Percentiles rank a stretch among this genome's conserved stretches.
phyloP scores from a whole-genome alignment of 2,888 invertebrate genomes.

The Eristalis pertinax region DNA sequence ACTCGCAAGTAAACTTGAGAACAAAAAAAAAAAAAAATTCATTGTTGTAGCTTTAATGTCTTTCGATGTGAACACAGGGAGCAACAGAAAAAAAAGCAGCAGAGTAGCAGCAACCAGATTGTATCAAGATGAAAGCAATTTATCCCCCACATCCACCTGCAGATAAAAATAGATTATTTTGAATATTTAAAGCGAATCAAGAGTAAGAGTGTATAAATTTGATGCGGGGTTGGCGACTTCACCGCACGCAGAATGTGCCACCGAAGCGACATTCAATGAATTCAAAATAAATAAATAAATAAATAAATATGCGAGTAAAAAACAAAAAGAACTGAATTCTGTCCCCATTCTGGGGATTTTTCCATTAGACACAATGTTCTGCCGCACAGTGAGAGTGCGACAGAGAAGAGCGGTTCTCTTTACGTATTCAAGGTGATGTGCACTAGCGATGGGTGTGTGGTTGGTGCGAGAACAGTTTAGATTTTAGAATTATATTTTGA shows the following conservation, averaged over 20 bases:
- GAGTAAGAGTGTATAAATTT: conserved; percentile 16
- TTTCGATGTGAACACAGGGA: background rate
- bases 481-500: background rate
- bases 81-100: background rate
- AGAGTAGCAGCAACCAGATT: background rate
- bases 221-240: conserved; percentile 43
- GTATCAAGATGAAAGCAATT: conserved; percentile 31
- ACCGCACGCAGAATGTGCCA: conserved; percentile 18
- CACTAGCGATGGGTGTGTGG: background rate
- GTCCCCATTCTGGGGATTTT: background rate
- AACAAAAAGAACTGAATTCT: conserved; percentile 11
- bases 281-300: conserved; percentile 21
- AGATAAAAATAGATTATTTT: conserved; percentile 38
- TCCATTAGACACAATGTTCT: background rate
- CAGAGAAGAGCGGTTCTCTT: background rate
- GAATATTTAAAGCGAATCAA: conserved; percentile 23
- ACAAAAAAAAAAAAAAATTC: background rate
- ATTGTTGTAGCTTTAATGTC: background rate
- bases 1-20: background rate
- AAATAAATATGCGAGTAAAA: background rate
- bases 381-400: background rate
- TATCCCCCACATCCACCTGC: conserved; percentile 25
- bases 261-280: conserved; percentile 30
- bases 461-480: background rate
- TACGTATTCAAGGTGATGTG: conserved; percentile 18